A percentile compares a stretch with the other conserved stretches of the same genome.
phyloP scores from a whole-genome alignment of 2,113 vertebrate species.

The Taxidea taxus region DNA sequence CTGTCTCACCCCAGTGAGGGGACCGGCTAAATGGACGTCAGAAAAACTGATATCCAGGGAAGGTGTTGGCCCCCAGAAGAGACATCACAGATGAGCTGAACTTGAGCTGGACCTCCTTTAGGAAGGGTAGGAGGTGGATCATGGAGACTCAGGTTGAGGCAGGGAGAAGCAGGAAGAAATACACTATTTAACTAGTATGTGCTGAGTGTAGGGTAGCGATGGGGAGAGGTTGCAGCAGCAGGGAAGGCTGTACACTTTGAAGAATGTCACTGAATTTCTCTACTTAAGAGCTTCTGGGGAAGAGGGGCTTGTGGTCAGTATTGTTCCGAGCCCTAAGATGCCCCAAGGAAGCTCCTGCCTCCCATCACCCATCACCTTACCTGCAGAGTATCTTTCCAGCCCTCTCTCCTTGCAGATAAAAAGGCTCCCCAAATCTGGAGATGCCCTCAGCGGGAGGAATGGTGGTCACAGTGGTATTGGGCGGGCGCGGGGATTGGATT shows the following conservation, averaged over 20 bases:
- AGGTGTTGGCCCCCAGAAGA: not conserved
- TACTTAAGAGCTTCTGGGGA: not conserved
- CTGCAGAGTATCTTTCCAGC: not conserved
- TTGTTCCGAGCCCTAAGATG: not conserved
- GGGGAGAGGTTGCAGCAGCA: accelerated
- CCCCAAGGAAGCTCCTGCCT: not conserved
- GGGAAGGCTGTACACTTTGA: not conserved
- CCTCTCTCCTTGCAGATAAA: not conserved
- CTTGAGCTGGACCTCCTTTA: not conserved
- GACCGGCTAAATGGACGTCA: not conserved
- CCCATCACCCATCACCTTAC: not conserved
- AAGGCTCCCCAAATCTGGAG: not conserved
- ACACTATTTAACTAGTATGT: not conserved
- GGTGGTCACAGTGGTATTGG: accelerated
- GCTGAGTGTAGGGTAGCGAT: not conserved
- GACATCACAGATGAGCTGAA: not conserved
- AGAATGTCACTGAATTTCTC: not conserved
- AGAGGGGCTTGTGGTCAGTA: accelerated
- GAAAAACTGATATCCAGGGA: not conserved
- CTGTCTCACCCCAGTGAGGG: not conserved
- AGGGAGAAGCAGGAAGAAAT: not conserved
- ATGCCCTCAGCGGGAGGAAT: accelerated
- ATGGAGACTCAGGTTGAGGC: not conserved
- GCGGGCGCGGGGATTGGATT: accelerated
- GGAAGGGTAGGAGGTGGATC: not conserved